Evolutionary conservation across 2,113 vertebrate genomes (phyloP).

Genomic region (Cariama cristata): DNA sequence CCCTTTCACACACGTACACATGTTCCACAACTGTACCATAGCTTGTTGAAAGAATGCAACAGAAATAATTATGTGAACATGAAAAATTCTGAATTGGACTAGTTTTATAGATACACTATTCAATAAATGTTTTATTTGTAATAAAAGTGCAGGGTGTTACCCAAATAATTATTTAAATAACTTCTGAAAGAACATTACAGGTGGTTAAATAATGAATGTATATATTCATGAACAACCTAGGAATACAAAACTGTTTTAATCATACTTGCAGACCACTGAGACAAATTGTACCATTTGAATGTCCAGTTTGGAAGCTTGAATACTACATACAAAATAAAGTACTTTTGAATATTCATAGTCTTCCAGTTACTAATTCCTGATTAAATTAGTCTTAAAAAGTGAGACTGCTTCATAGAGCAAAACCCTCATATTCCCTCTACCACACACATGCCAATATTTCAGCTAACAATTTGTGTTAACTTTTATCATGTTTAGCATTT

Average conservation of each 20-base stretch:
- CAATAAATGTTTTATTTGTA: not conserved
- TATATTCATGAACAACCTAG: not conserved
- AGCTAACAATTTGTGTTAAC: not conserved
- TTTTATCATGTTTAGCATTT: not conserved
- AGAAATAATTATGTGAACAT: not conserved
- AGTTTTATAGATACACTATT: not conserved
- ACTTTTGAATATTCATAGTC: not conserved
- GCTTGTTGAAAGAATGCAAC: not conserved
- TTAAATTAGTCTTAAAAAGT: not conserved
- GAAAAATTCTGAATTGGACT: not conserved
- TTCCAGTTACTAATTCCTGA: not conserved
- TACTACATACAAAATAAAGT: not conserved
- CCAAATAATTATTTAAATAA: not conserved
- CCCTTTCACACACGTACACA: not conserved
- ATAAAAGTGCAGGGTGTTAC: not conserved
- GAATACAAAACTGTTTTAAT: not conserved
- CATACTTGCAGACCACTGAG: not conserved
- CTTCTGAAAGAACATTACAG: not conserved
- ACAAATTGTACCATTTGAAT: not conserved
- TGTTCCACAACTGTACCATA: not conserved
- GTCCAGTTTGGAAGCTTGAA: not conserved
- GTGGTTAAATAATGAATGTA: not conserved
- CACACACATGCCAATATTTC: not conserved
- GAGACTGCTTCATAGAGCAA: not conserved
- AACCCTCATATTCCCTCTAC: fast-evolving